These are phyloP conservation scores for Homarus gammarus DNA, from an alignment of 2,888 invertebrate species.

Conservation along the genomic window DNA sequence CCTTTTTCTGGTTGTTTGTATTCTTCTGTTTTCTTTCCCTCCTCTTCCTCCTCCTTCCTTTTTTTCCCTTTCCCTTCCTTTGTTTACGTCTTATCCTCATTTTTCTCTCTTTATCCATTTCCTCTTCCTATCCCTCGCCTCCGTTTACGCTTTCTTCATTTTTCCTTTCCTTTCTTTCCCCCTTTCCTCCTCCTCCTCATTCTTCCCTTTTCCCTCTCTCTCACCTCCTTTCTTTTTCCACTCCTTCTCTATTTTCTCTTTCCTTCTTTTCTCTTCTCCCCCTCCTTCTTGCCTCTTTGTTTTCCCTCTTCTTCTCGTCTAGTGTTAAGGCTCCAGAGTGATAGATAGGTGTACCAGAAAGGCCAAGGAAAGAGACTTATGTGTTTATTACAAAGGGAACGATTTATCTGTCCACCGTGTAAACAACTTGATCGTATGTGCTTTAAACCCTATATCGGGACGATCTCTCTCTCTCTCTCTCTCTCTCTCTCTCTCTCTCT, in stretches of 20 bases:
- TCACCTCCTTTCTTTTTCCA: neutral
- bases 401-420: too few relatives aligned
- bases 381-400: too few relatives aligned
- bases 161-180: neutral
- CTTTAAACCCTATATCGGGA: too few relatives aligned
- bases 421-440: too few relatives aligned
- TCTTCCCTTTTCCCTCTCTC: neutral
- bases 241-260: neutral
- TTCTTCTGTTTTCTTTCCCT: neutral
- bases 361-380: too few relatives aligned
- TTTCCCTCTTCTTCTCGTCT: too few relatives aligned
- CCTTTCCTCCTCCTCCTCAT: neutral
- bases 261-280: neutral
- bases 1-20: neutral
- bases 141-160: neutral
- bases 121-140: neutral
- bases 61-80: too few relatives aligned
- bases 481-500: too few relatives aligned
- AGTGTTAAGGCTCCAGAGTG: too few relatives aligned
- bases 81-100: neutral
- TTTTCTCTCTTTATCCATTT: neutral
- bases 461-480: too few relatives aligned
- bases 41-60: neutral
- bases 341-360: too few relatives aligned
- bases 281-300: too few relatives aligned